These are phyloP conservation scores for Artibeus lituratus DNA, from an alignment of 2,797 vertebrate species.

Conservation along the genomic window DNA sequence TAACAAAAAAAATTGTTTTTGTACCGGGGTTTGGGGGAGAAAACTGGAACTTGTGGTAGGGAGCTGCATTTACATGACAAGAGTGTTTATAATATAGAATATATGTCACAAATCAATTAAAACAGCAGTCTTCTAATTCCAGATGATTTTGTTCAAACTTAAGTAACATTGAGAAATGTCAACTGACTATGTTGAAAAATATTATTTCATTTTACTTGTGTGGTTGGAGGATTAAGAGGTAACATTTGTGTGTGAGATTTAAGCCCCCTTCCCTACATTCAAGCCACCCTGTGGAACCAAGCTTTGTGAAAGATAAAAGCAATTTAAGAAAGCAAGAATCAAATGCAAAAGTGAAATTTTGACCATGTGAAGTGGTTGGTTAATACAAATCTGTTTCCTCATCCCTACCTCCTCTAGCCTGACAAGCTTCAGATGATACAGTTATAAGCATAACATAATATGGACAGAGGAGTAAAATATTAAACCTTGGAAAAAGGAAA, in stretches of 20 bases:
- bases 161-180: constrained; percentile 20
- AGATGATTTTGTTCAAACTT: constrained; percentile 46
- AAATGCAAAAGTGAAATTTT: not conserved
- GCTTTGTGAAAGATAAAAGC: not conserved
- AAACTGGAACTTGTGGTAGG: not conserved
- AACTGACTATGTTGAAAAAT: not conserved
- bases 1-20: not conserved
- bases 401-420: not conserved
- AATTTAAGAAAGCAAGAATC: not conserved
- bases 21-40: not conserved
- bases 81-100: not conserved
- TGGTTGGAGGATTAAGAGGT: not conserved
- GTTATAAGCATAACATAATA: not conserved
- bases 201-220: constrained; percentile 3
- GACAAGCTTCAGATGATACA: not conserved
- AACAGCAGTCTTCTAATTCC: not conserved
- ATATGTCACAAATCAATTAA: constrained; percentile 41
- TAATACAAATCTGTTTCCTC: not conserved
- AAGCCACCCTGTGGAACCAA: not conserved
- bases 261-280: not conserved
- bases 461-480: not conserved
- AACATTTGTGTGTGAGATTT: not conserved
- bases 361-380: not conserved
- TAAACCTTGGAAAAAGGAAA: not conserved
- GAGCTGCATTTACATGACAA: not conserved